Evolutionary conservation across 2,113 vertebrate genomes (phyloP).

Genomic region (Paraplagusia blochii): DNA sequence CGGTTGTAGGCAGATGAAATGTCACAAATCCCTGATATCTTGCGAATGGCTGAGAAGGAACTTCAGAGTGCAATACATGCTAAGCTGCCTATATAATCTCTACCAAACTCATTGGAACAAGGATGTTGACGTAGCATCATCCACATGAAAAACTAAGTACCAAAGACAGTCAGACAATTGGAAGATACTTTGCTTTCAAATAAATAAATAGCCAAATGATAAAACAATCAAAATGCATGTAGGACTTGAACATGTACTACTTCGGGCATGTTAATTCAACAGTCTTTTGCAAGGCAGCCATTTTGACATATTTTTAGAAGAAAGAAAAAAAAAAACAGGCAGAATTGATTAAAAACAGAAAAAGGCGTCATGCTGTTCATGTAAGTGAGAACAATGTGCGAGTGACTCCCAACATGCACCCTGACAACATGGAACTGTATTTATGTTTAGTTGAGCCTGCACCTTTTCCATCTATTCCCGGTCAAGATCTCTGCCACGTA

Average conservation of each 20-base stretch:
- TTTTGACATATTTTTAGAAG: too few species aligned
- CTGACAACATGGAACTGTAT: too few species aligned
- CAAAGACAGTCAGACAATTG: conserved; percentile 49
- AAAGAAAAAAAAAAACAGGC: too few species aligned
- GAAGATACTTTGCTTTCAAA: conserved; percentile 69
- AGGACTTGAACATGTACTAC: conserved; percentile 42
- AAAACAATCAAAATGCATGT: conserved; percentile 48
- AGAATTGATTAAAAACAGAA: too few species aligned
- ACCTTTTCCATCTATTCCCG: too few species aligned
- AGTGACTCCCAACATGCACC: too few species aligned
- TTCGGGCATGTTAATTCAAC: conserved; percentile 26
- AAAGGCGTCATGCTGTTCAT: too few species aligned
- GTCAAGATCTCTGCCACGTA: too few species aligned
- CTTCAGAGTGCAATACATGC: conserved; percentile 73
- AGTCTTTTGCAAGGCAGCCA: too few species aligned
- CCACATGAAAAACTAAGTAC: conserved; percentile 43
- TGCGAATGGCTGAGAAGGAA: conserved; percentile 73
- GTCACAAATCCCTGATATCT: conserved; percentile 80
- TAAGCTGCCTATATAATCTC: conserved; percentile 64
- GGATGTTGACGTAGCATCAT: conserved; percentile 36
- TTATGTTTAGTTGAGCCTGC: too few species aligned
- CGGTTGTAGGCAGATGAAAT: conserved; percentile 71
- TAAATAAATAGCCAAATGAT: conserved; percentile 61
- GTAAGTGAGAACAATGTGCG: too few species aligned
- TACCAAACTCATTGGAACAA: conserved; percentile 52